Percentiles rank a stretch among this genome's conserved stretches.
These are phyloP conservation scores for Cyprinella venusta DNA, from an alignment of 2,797 vertebrate species.

Conservation along the genomic window DNA sequence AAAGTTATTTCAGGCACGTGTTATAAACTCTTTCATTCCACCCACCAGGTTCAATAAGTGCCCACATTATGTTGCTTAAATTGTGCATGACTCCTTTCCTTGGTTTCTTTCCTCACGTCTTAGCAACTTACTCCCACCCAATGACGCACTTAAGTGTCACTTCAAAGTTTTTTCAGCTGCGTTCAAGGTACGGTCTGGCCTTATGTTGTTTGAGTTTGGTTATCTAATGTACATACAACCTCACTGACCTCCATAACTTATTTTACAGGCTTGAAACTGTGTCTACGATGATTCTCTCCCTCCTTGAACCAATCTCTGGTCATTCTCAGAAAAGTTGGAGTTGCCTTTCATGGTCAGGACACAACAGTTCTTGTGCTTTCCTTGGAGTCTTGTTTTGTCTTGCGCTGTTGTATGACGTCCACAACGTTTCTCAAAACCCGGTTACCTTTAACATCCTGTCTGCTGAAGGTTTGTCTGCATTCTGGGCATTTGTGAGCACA, in stretches of 20 bases:
- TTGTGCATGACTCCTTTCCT: not conserved
- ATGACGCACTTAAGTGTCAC: not conserved
- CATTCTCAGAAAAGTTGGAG: conserved; percentile 52
- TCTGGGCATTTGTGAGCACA: conserved; percentile 47
- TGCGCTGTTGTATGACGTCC: not conserved
- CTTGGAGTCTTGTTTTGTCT: not conserved
- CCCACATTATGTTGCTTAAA: not conserved
- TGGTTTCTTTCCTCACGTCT: not conserved
- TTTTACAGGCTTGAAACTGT: conserved; percentile 66
- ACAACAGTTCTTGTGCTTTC: conserved; percentile 3
- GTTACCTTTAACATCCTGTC: conserved; percentile 40
- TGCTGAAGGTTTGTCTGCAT: conserved; percentile 44
- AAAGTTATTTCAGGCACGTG: not conserved
- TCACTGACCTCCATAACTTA: conserved; percentile 60
- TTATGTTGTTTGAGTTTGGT: not conserved
- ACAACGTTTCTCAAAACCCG: conserved; percentile 52
- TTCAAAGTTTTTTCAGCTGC: not conserved
- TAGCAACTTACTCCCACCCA: not conserved
- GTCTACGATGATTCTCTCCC: conserved; percentile 59
- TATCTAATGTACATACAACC: conserved; percentile 17
- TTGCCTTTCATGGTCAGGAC: conserved; percentile 25
- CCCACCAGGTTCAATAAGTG: not conserved
- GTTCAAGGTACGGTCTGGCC: too few relatives aligned
- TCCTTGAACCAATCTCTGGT: conserved; percentile 61
- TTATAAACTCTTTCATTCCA: not conserved